phyloP scores from a whole-genome alignment of 2,888 invertebrate genomes.

The Silvanus unidentatus region DNA sequence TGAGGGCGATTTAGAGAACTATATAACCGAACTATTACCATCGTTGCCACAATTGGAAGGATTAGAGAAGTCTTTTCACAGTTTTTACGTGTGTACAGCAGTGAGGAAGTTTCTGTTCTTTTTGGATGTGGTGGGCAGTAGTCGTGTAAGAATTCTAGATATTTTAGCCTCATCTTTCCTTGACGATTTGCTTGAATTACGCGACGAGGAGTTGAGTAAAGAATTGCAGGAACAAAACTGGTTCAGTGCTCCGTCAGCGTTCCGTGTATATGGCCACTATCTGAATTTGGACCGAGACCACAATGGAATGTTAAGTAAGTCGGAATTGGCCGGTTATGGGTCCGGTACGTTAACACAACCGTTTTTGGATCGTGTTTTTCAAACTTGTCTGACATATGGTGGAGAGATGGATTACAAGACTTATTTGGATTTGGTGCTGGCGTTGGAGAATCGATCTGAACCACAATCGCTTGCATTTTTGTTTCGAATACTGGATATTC shows the following conservation, averaged over 20 bases:
- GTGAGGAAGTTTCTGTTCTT: conserved; percentile 95
- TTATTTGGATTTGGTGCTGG: conserved; percentile 89
- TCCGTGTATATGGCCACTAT: conserved; percentile 90
- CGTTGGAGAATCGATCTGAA: conserved; percentile 85
- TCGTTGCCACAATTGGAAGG: conserved; percentile 86
- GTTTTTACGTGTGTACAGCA: conserved; percentile 94
- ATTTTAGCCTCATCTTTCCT: conserved; percentile 87
- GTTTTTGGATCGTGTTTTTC: conserved; percentile 89
- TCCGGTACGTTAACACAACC: conserved; percentile 86
- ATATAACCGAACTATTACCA: conserved; percentile 88
- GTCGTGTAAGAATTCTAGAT: conserved; percentile 84
- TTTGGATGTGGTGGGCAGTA: conserved; percentile 81
- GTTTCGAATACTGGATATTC: conserved; percentile 85
- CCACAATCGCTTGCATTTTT: conserved; percentile 88
- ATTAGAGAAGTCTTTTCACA: conserved; percentile 87
- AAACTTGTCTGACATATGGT: conserved; percentile 91
- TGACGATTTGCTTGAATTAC: conserved; percentile 77
- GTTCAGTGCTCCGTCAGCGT: conserved; percentile 85
- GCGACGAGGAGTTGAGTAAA: conserved; percentile 56
- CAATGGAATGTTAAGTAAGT: conserved; percentile 91
- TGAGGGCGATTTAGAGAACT: conserved; percentile 84
- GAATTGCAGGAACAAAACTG: conserved; percentile 77
- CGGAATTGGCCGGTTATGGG: conserved; percentile 82
- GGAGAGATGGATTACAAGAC: conserved; percentile 97
- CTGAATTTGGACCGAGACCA: conserved; percentile 89